Percentiles rank a stretch among this genome's conserved stretches.
Conservation (phyloP, 2,797 vertebrate species). For the Trematomus bernacchii region DNA sequence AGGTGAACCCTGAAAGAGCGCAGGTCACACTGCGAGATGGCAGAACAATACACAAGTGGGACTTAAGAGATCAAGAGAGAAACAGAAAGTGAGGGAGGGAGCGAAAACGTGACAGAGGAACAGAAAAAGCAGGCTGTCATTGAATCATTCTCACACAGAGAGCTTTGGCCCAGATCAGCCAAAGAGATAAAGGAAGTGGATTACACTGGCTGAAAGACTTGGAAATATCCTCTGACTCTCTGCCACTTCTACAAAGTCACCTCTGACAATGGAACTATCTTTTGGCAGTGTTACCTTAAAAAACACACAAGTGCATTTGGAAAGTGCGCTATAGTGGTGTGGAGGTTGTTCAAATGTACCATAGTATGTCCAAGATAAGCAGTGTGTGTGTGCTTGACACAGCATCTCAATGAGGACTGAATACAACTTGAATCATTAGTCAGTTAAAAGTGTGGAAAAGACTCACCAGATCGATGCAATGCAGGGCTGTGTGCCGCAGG, state of each 20-base stretch:
- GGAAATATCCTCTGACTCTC: slow-evolving; percentile 71
- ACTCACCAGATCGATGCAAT: slow-evolving; percentile 39
- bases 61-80: slow-evolving; percentile 42
- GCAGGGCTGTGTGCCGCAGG: slow-evolving; percentile 1
- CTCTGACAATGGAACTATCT: slow-evolving; percentile 65
- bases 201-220: slow-evolving; percentile 72
- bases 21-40: slow-evolving; percentile 35
- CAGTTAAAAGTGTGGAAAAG: slow-evolving; percentile 11
- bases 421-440: background rate
- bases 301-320: slow-evolving; percentile 22
- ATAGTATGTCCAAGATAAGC: slow-evolving; percentile 4
- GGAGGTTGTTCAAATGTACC: slow-evolving; percentile 18
- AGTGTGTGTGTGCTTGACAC: background rate
- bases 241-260: slow-evolving; percentile 76
- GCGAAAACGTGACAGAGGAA: slow-evolving; percentile 60
- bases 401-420: background rate
- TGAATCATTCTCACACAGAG: slow-evolving; percentile 75
- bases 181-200: slow-evolving; percentile 77
- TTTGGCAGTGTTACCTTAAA: slow-evolving; percentile 41
- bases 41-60: slow-evolving; percentile 52
- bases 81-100: slow-evolving; percentile 34
- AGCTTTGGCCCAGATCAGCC: slow-evolving; percentile 76
- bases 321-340: slow-evolving; percentile 4
- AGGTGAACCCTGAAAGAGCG: slow-evolving; percentile 21
- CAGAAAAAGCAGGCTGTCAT: slow-evolving; percentile 62